Percentiles rank a stretch among this genome's conserved stretches.
phyloP scores from a whole-genome alignment of 1,140 invertebrate species.

The Meloidogyne exigua region DNA sequence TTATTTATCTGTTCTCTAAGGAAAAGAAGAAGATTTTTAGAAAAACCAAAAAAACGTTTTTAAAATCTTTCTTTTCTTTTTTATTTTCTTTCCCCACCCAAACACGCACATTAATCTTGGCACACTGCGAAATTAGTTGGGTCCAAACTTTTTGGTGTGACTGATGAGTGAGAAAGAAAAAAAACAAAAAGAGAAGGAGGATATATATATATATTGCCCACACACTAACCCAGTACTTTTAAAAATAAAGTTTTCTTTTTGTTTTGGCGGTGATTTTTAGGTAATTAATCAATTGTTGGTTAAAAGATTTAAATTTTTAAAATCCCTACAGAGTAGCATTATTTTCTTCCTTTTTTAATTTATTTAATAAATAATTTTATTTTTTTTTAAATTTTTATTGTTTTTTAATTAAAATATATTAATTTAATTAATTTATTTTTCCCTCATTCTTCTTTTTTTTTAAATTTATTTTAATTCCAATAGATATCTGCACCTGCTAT shows the following conservation, averaged over 20 bases:
- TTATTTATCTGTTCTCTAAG: no score
- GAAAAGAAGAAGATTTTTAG: not conserved
- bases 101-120: constrained; percentile 2
- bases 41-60: not conserved
- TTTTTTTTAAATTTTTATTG: not conserved
- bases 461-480: not conserved
- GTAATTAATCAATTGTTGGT: not conserved
- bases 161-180: not conserved
- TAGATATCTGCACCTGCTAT: constrained; percentile 2
- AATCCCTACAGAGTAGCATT: not conserved
- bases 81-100: no score
- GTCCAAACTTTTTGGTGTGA: not conserved
- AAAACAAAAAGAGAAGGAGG: not conserved
- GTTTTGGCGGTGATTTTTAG: not conserved
- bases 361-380: not conserved
- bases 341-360: not conserved
- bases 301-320: constrained; percentile 3
- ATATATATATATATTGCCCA: not conserved
- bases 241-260: not conserved
- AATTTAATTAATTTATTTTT: not conserved
- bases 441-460: constrained; percentile 11
- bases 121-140: not conserved
- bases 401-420: not conserved
- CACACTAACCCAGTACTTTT: not conserved
- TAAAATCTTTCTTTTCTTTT: not conserved